Evolutionary conservation across 2,113 vertebrate species (phyloP).

Genomic region (Cinclus cinclus): DNA sequence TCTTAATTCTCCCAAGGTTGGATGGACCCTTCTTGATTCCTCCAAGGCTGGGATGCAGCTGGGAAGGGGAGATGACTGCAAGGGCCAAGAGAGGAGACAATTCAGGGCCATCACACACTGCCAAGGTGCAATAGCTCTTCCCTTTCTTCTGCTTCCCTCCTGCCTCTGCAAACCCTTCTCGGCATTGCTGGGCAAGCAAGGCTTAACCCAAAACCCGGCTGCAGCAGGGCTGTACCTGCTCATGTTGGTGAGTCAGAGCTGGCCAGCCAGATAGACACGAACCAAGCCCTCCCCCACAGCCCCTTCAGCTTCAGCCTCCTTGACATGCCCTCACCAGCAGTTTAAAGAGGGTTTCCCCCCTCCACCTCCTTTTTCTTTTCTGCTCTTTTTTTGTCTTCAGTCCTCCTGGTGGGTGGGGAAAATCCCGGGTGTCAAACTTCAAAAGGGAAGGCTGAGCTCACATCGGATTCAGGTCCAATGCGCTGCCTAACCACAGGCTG

Average conservation of each 20-base stretch:
- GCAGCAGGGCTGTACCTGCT: slow-evolving; percentile 13
- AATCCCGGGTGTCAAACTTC: slow-evolving; percentile 75
- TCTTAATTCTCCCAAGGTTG: background rate
- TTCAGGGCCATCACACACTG: too few species aligned
- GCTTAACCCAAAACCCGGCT: background rate
- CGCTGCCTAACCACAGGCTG: slow-evolving; percentile 45
- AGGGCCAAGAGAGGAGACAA: background rate
- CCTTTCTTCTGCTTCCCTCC: background rate
- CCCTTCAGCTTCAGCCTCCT: slow-evolving; percentile 13
- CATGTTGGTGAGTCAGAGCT: slow-evolving; percentile 7
- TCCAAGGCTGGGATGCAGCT: background rate
- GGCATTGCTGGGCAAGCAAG: rapidly evolving
- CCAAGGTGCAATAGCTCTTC: background rate
- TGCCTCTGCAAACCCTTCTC: background rate
- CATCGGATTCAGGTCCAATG: slow-evolving; percentile 57
- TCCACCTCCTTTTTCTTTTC: background rate
- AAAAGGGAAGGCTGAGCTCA: slow-evolving; percentile 74
- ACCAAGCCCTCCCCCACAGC: slow-evolving; percentile 4
- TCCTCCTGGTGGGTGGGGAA: slow-evolving; percentile 70
- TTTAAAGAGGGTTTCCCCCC: background rate
- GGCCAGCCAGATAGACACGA: background rate
- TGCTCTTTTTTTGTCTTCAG: slow-evolving; percentile 33
- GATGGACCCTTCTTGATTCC: background rate
- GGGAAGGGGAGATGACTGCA: background rate
- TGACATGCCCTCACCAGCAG: slow-evolving; percentile 12